These are phyloP conservation scores for Odontocerum albicorne DNA, from an alignment of 2,888 invertebrate genomes.

Conservation along the genomic window DNA sequence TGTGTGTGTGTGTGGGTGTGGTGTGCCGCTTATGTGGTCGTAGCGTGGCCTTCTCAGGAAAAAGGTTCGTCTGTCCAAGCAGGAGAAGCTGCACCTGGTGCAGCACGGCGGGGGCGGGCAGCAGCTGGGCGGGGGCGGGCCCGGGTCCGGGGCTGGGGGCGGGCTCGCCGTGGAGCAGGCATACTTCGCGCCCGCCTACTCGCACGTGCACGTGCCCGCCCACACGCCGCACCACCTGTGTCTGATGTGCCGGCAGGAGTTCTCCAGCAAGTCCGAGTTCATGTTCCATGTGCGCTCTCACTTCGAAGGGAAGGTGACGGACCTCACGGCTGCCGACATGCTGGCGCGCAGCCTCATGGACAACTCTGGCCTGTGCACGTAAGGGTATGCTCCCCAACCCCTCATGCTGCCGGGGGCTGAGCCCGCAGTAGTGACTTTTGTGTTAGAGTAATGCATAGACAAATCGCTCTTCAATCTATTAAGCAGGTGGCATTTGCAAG, in stretches of 20 bases:
- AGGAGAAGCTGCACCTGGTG: constrained; percentile 53
- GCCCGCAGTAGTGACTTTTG: too few relatives aligned
- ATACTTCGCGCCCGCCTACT: constrained; percentile 40
- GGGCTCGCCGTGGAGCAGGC: constrained; percentile 42
- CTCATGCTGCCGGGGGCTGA: too few relatives aligned
- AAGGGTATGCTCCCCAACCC: constrained; percentile 40
- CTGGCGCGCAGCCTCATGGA: constrained; percentile 56
- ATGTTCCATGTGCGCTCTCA: constrained; percentile 71
- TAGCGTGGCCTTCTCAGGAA: constrained; percentile 43
- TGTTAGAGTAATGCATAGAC: too few relatives aligned
- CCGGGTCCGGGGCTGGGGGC: constrained; percentile 6
- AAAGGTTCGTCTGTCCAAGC: constrained; percentile 55
- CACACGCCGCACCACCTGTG: constrained; percentile 58
- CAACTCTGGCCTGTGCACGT: constrained; percentile 59
- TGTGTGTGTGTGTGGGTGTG: not conserved
- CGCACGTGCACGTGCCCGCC: constrained; percentile 45
- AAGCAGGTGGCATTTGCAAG: too few relatives aligned
- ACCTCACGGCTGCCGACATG: constrained; percentile 57
- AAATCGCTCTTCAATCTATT: too few relatives aligned
- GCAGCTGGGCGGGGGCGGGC: constrained; percentile 17
- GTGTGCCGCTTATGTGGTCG: constrained; percentile 12
- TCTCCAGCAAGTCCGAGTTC: constrained; percentile 67
- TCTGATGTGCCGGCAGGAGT: constrained; percentile 67
- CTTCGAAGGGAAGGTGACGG: constrained; percentile 60
- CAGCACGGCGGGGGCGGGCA: constrained; percentile 16